Conservation (phyloP, 1,140 invertebrate species). For the Microplitis mediator region DNA sequence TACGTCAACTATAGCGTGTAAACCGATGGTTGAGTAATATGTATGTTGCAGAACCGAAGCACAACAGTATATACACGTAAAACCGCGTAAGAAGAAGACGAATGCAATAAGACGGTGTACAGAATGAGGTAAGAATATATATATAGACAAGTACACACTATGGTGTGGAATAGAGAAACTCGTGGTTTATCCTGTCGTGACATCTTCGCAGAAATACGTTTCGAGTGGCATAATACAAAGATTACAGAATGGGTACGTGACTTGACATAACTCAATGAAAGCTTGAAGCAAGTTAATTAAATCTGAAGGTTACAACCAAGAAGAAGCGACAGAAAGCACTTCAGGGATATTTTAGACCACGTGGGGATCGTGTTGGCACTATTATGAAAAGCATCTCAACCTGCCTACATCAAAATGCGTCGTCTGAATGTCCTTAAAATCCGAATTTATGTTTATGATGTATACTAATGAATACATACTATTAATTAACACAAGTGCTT, state of each 20-base stretch:
- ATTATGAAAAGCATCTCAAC: neutral
- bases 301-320: neutral
- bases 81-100: neutral
- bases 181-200: conserved; percentile 26
- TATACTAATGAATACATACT: too few species aligned
- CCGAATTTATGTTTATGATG: neutral
- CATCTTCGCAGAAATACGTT: conserved; percentile 29
- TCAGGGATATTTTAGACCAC: neutral
- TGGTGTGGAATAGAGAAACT: neutral
- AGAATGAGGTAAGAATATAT: neutral
- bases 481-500: too few species aligned
- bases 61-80: neutral
- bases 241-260: conserved; percentile 25
- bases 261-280: conserved; percentile 30
- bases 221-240: conserved; percentile 29
- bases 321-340: neutral
- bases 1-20: neutral
- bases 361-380: neutral
- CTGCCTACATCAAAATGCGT: neutral
- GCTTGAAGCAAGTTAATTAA: conserved; percentile 26
- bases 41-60: neutral
- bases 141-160: conserved; percentile 15
- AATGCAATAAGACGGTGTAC: neutral
- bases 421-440: neutral
- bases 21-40: conserved; percentile 4